Percentiles rank a stretch among this genome's conserved stretches.
Conservation (phyloP, 2,113 vertebrate genomes). For the Microcebus tavaratra region DNA sequence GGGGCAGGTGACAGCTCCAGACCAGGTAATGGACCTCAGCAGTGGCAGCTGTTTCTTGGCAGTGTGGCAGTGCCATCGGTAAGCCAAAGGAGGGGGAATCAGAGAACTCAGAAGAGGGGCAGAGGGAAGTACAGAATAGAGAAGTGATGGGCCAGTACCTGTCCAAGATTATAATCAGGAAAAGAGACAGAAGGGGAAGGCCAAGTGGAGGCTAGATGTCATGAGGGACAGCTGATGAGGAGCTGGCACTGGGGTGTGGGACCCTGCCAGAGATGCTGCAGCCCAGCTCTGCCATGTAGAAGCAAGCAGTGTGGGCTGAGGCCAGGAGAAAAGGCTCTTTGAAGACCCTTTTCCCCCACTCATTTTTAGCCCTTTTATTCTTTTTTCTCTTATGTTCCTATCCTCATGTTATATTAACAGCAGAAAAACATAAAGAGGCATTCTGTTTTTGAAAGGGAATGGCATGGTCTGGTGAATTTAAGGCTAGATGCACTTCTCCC, state of each 20-base stretch:
- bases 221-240: neutral
- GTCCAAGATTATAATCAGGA: neutral
- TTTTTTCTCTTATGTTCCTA: neutral
- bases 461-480: neutral
- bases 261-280: neutral
- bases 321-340: neutral
- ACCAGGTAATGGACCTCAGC: neutral
- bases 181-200: neutral
- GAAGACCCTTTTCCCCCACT: neutral
- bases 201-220: neutral
- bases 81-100: neutral
- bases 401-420: neutral
- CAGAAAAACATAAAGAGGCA: slow-evolving; percentile 6
- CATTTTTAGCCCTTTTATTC: neutral
- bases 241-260: neutral
- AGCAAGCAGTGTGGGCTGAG: neutral
- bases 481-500: neutral
- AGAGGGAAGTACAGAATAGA: neutral
- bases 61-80: neutral
- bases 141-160: neutral
- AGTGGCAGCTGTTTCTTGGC: neutral
- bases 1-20: neutral
- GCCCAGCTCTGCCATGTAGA: neutral
- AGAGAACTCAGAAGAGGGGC: neutral
- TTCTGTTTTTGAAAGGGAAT: neutral